These are phyloP conservation scores for Pachymerium ferrugineum DNA, from an alignment of 2,888 invertebrate genomes.

Conservation along the genomic window DNA sequence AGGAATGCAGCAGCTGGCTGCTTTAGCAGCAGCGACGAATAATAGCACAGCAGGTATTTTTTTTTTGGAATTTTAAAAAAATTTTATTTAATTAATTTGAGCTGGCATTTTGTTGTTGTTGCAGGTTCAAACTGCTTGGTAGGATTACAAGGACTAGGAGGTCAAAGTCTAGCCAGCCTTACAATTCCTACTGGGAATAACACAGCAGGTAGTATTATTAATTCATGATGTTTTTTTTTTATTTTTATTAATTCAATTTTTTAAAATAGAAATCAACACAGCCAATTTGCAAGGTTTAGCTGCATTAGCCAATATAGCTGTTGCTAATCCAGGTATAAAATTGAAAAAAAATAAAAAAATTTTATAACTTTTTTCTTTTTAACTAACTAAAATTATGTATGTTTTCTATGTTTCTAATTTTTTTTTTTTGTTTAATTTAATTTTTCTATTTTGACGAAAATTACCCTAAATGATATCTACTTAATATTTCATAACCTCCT, in stretches of 20 bases:
- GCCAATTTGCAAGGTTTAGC: constrained; percentile 59
- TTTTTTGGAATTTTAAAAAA: background rate
- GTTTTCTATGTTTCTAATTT: background rate
- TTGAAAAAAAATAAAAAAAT: too few species aligned
- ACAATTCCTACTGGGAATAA: constrained; percentile 38
- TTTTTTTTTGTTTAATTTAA: background rate
- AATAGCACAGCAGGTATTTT: constrained; percentile 40
- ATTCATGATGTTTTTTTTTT: constrained; percentile 28
- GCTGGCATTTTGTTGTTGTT: constrained; percentile 29
- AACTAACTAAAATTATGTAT: background rate
- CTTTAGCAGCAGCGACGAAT: constrained; percentile 43
- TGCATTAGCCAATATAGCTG: constrained; percentile 55
- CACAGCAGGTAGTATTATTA: constrained; percentile 28
- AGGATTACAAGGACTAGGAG: constrained; percentile 43
- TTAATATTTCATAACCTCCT: too few species aligned
- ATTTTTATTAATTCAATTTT: background rate
- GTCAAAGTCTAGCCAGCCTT: constrained; percentile 43
- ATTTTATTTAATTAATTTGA: background rate
- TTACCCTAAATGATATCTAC: too few species aligned
- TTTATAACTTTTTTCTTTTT: background rate
- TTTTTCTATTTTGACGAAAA: too few species aligned
- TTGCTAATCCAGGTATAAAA: constrained; percentile 47
- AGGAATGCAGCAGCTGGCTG: constrained; percentile 49
- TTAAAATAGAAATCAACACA: constrained; percentile 45
- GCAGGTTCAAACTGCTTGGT: constrained; percentile 46